Conservation (phyloP, 2,113 vertebrate genomes). For the Ploceus nigricollis region DNA sequence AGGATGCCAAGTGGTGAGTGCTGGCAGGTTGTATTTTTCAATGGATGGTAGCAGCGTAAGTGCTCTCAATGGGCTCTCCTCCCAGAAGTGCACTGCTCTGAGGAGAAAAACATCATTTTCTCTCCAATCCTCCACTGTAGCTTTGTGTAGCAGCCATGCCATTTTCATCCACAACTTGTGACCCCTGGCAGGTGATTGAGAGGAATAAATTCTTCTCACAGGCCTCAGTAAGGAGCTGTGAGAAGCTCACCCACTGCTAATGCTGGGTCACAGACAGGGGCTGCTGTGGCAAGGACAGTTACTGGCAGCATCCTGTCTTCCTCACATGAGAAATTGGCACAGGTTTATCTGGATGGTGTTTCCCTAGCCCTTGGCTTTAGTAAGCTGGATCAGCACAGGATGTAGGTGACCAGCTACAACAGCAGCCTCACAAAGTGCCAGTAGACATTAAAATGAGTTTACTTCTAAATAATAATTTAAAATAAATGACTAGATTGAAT, state of each 20-base stretch:
- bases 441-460: not conserved
- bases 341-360: not conserved
- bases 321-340: not conserved
- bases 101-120: not conserved
- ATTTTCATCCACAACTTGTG: not conserved
- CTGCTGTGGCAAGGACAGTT: not conserved
- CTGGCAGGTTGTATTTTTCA: not conserved
- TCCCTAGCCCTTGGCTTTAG: constrained; percentile 7
- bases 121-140: not conserved
- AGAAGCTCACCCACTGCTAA: not conserved
- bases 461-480: not conserved
- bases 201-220: not conserved
- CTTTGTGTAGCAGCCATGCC: not conserved
- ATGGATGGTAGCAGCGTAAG: not conserved
- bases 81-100: not conserved
- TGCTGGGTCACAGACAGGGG: not conserved
- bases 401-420: not conserved
- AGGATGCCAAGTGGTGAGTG: not conserved
- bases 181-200: not conserved
- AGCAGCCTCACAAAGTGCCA: constrained; percentile 5
- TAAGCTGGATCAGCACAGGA: not conserved
- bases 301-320: not conserved
- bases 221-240: not conserved
- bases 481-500: not conserved
- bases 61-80: not conserved